These are phyloP conservation scores for Akabosia matsudoensis DNA, from an alignment of 1,140 invertebrate genomes.

Conservation along the genomic window DNA sequence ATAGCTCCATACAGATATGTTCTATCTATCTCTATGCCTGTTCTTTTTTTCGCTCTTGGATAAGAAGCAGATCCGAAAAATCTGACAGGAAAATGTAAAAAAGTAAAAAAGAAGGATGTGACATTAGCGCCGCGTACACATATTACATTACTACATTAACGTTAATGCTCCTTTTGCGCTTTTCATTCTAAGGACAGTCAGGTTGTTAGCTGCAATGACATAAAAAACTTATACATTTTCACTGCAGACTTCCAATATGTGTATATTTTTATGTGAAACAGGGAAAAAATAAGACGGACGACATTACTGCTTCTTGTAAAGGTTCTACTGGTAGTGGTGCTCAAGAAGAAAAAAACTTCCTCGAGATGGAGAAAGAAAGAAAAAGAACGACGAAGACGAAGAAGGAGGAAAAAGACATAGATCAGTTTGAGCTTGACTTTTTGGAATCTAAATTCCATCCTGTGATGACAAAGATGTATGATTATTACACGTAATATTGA, in stretches of 20 bases:
- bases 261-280: conserved; percentile 6
- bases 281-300: conserved; percentile 14
- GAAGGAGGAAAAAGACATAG: conserved; percentile 18
- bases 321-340: neutral
- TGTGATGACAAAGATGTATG: conserved; percentile 25
- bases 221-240: neutral
- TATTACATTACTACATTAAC: conserved; percentile 24
- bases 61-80: conserved; percentile 25
- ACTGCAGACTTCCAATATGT: neutral
- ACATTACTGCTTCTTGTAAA: neutral
- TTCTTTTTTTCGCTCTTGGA: neutral
- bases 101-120: conserved; percentile 20
- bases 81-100: conserved; percentile 22
- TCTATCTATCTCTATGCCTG: neutral
- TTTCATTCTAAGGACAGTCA: neutral
- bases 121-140: conserved; percentile 15
- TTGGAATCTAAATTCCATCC: conserved; percentile 23
- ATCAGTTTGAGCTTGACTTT: conserved; percentile 23
- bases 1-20: neutral
- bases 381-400: neutral
- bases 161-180: conserved; percentile 15
- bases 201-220: conserved; percentile 5
- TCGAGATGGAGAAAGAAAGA: neutral
- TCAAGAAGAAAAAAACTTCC: neutral
- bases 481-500: conserved; percentile 24